Evolutionary conservation across 2,888 invertebrate genomes (phyloP).

Genomic region (Phalangium opilio): DNA sequence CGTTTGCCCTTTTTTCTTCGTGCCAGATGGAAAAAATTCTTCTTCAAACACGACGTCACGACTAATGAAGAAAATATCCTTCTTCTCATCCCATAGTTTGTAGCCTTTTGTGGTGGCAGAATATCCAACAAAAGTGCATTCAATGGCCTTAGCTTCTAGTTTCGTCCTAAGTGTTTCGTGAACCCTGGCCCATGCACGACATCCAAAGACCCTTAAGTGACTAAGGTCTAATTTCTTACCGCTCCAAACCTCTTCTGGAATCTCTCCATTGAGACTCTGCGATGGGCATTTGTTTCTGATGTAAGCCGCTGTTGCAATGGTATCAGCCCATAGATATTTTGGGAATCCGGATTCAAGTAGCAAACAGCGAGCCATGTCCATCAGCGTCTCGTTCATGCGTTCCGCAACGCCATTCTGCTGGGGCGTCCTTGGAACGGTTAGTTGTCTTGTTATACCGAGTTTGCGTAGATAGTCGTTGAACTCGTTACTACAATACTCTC

Average conservation of each 20-base stretch:
- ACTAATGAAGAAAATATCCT: slow-evolving; percentile 2
- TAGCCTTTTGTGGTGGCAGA: no score
- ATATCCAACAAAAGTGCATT: slow-evolving; percentile 5
- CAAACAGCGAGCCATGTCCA: not conserved
- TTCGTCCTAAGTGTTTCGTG: not conserved
- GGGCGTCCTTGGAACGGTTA: no score
- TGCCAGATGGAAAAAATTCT: slow-evolving; percentile 1
- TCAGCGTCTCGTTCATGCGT: not conserved
- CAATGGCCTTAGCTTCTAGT: slow-evolving; percentile 1
- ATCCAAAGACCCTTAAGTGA: slow-evolving; percentile 2
- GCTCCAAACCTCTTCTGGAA: slow-evolving; percentile 4
- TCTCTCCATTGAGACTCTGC: not conserved
- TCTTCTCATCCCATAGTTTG: slow-evolving; percentile 2
- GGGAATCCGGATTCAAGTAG: not conserved
- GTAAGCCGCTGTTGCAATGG: not conserved
- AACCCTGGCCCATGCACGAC: slow-evolving; percentile 2
- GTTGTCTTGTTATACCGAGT: not conserved
- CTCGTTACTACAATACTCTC: no score
- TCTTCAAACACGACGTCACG: slow-evolving; percentile 3
- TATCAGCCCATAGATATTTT: not conserved
- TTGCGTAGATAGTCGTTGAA: no score
- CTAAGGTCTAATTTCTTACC: not conserved
- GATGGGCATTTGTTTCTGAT: slow-evolving; percentile 5
- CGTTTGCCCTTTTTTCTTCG: no score
- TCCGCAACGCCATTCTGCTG: slow-evolving; percentile 1